Base-by-base conservation (phyloP, 2,888 invertebrate genomes). In the Drosophila prolongata region DNA sequence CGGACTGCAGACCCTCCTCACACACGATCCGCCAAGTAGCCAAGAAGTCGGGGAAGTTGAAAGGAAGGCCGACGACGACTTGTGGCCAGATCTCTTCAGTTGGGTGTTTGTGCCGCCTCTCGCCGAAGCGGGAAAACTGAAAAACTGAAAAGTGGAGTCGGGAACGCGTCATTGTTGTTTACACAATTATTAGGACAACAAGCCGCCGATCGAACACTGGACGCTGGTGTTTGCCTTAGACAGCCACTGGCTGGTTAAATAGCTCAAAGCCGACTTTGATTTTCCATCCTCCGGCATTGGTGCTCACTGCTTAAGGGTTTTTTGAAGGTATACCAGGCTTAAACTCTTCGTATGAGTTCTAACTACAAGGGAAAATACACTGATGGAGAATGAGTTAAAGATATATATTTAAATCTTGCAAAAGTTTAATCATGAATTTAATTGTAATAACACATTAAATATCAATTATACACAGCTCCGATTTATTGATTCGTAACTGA, bases 171-270 rank as follows among this genome's bases (percentile, higher is more conserved):
- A 89, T 90, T 87, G 81, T 89, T 90, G 89, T 90, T 90, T 90
- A 87, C 90, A 90, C 90, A 89, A 90, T 90, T 90, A 90, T 90
- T 90, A 90, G 90, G 87, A 90, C 82, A 89, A 88, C 87, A 89
- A 88, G 80, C 89, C 87, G 81, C 86, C 88, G 82, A 82, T 82
- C 85, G 62, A 62, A 61, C 62, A 54, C 65, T 66, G 65, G 27
- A 52, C 74, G 68, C 49, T 52, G 52, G 50, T 71, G 71, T 71
- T 71, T 71, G 54, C 52, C 65, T 52, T 56, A 64, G 73, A 56
- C 73, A 74, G 72, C 72, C 72, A 72, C 72, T 74, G 72, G 66
- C 72, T 72, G 74, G 75, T 74, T 72, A 74, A 71, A 71, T 71
- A 71, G 71, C 71, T 73, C 71, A 72, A 43, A 64, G 71, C 71